These are phyloP conservation scores for Petrocephalus microphthalmus DNA, from an alignment of 2,113 vertebrate genomes.

Conservation along the genomic window DNA sequence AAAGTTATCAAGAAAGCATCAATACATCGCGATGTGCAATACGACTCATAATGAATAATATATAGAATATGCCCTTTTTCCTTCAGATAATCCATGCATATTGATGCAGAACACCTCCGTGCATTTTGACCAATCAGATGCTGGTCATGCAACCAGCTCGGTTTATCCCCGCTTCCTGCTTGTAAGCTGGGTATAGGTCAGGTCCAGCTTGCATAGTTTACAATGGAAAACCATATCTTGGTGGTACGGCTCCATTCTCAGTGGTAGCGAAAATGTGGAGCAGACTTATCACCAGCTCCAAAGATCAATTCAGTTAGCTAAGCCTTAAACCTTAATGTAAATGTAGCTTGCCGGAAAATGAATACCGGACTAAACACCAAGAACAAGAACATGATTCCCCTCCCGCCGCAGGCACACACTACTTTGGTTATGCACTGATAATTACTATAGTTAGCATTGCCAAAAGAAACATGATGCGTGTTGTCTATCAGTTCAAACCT, in stretches of 20 bases:
- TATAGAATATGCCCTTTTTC: not conserved
- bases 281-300: not conserved
- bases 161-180: not conserved
- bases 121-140: not conserved
- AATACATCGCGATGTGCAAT: not conserved
- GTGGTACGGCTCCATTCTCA: not conserved
- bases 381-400: not conserved
- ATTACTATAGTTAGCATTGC: not conserved
- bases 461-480: not conserved
- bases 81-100: not conserved
- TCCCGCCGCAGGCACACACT: not conserved
- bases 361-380: not conserved
- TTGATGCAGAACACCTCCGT: not conserved
- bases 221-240: not conserved
- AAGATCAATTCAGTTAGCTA: not conserved
- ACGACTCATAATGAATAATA: not conserved
- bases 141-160: not conserved
- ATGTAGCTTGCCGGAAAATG: conserved; percentile 1
- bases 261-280: not conserved
- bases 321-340: not conserved
- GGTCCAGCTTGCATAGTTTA: not conserved
- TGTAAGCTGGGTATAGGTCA: not conserved
- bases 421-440: not conserved
- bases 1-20: not conserved
- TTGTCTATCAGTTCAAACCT: not conserved